phyloP scores from a whole-genome alignment of 1,140 invertebrate genomes.

The Bombus fervidus region DNA sequence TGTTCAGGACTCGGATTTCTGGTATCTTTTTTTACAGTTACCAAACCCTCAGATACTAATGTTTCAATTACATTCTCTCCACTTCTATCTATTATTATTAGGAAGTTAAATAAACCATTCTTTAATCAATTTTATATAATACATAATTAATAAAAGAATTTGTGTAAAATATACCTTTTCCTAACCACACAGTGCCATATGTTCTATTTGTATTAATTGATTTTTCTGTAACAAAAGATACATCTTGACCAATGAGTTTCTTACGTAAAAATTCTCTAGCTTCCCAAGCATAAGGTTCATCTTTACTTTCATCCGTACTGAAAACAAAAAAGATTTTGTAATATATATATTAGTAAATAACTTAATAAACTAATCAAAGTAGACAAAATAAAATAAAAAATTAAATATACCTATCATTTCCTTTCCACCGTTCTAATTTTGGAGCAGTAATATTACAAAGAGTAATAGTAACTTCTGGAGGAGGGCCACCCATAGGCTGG shows the following conservation, averaged over 20 bases:
- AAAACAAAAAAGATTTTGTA: slow-evolving; percentile 2
- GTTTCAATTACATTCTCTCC: slow-evolving; percentile 94
- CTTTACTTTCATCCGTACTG: slow-evolving; percentile 87
- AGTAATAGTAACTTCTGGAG: slow-evolving; percentile 94
- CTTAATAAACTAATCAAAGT: not conserved
- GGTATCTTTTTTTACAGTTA: slow-evolving; percentile 90
- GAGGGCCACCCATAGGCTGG: slow-evolving; percentile 87
- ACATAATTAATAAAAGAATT: not conserved
- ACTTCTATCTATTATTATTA: slow-evolving; percentile 84
- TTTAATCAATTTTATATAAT: not conserved
- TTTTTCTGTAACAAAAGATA: slow-evolving; percentile 90
- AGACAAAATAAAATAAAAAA: slow-evolving; percentile 6
- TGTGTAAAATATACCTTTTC: slow-evolving; percentile 85
- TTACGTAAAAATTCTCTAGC: slow-evolving; percentile 96
- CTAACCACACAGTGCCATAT: slow-evolving; percentile 94
- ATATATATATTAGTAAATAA: not conserved
- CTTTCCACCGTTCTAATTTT: slow-evolving; percentile 89
- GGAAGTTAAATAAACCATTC: slow-evolving; percentile 18
- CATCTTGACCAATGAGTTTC: slow-evolving; percentile 94
- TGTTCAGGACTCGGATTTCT: slow-evolving; percentile 86
- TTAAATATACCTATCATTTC: slow-evolving; percentile 66
- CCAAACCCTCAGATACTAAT: slow-evolving; percentile 93
- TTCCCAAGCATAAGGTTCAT: slow-evolving; percentile 98
- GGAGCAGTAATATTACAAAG: slow-evolving; percentile 96
- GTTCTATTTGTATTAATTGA: slow-evolving; percentile 89